phyloP scores from a whole-genome alignment of 2,888 invertebrate genomes.

The Mythimna ferrago region DNA sequence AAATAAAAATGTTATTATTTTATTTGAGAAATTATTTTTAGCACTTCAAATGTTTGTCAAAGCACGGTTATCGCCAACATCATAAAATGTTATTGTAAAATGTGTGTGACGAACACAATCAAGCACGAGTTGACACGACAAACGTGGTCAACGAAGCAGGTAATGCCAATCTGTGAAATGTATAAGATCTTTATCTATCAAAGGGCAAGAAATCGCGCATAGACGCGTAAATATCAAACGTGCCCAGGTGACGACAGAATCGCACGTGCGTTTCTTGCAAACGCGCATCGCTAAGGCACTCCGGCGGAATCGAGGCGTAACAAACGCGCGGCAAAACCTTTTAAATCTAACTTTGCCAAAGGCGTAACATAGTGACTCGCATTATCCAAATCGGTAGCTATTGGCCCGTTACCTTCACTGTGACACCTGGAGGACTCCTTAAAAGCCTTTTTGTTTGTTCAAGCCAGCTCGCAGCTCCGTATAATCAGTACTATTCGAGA shows the following conservation, averaged over 20 bases:
- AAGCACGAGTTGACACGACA: neutral
- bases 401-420: slow-evolving; percentile 64
- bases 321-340: slow-evolving; percentile 15
- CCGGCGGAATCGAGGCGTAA: slow-evolving; percentile 7
- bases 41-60: no score
- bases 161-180: slow-evolving; percentile 6
- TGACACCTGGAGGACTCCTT: slow-evolving; percentile 62
- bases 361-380: slow-evolving; percentile 31
- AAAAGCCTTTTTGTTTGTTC: slow-evolving; percentile 79
- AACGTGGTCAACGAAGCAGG: slow-evolving; percentile 2
- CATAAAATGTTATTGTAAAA: neutral
- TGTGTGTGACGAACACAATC: neutral
- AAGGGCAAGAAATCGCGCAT: slow-evolving; percentile 7
- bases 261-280: neutral
- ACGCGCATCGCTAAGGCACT: slow-evolving; percentile 3
- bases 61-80: neutral
- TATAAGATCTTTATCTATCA: neutral
- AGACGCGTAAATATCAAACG: neutral
- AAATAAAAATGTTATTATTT: no score
- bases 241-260: neutral
- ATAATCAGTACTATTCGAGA: slow-evolving; percentile 75
- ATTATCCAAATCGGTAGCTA: slow-evolving; percentile 59
- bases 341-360: slow-evolving; percentile 25
- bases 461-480: slow-evolving; percentile 71
- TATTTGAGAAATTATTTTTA: neutral